These are phyloP conservation scores for Drosophila prostipennis DNA, from an alignment of 2,888 invertebrate genomes.

Conservation along the genomic window DNA sequence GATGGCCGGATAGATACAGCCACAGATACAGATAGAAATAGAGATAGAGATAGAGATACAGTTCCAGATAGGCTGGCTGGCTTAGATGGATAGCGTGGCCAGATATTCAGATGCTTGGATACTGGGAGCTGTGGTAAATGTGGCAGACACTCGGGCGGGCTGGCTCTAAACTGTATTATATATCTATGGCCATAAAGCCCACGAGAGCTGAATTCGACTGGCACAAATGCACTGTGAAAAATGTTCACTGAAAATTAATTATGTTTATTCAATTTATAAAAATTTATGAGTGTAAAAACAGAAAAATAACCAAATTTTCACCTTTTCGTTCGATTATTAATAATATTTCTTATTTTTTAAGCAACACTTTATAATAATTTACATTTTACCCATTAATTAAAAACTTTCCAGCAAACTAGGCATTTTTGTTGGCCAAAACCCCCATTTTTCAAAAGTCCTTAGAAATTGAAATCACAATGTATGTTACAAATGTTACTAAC, in stretches of 20 bases:
- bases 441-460: too few relatives aligned
- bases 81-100: conserved; percentile 32
- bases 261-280: too few relatives aligned
- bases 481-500: too few relatives aligned
- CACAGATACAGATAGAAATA: conserved; percentile 22
- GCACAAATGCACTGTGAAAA: background rate
- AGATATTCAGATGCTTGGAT: conserved; percentile 5
- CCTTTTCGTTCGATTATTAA: too few relatives aligned
- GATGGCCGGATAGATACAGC: conserved; percentile 40
- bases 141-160: conserved; percentile 50
- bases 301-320: too few relatives aligned
- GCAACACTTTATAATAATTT: too few relatives aligned
- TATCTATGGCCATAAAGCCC: conserved; percentile 46
- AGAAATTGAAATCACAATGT: too few relatives aligned
- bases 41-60: conserved; percentile 12
- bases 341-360: too few relatives aligned
- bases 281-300: too few relatives aligned
- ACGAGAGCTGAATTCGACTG: conserved; percentile 31
- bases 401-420: too few relatives aligned
- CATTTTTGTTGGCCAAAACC: too few relatives aligned
- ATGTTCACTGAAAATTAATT: background rate
- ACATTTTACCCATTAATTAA: too few relatives aligned
- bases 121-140: conserved; percentile 38
- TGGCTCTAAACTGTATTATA: conserved; percentile 49
- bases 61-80: conserved; percentile 34